Evolutionary conservation across 2,888 invertebrate species (phyloP).

Genomic region (Lasioglossum vierecki): DNA sequence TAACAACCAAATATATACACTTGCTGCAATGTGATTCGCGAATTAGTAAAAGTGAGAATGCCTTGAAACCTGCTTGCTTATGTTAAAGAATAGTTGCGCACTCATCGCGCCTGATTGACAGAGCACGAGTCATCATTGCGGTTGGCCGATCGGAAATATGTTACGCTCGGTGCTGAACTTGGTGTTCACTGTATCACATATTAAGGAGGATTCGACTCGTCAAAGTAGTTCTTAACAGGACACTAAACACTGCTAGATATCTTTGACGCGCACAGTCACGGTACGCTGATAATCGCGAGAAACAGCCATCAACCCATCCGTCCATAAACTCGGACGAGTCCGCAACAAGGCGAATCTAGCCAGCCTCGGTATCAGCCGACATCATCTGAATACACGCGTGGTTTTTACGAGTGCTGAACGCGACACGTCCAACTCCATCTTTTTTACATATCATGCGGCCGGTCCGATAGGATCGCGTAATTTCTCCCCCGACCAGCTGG

Average conservation of each 20-base stretch:
- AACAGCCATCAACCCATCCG: slow-evolving; percentile 30
- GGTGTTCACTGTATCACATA: neutral
- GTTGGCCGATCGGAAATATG: neutral
- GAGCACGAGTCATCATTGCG: neutral
- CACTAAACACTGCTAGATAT: neutral
- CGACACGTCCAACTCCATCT: slow-evolving; percentile 48
- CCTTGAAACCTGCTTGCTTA: neutral
- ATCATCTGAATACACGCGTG: slow-evolving; percentile 49
- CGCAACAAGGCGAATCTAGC: neutral
- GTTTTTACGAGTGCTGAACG: slow-evolving; percentile 40
- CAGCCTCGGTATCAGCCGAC: slow-evolving; percentile 33
- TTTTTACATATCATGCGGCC: slow-evolving; percentile 55
- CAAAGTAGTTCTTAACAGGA: neutral
- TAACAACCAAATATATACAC: neutral
- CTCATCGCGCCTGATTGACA: slow-evolving; percentile 1
- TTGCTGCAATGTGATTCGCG: neutral
- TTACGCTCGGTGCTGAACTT: neutral
- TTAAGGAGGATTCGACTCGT: neutral
- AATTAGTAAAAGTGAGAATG: neutral
- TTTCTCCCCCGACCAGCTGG: slow-evolving; percentile 22
- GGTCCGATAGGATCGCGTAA: slow-evolving; percentile 50
- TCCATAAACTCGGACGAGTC: neutral
- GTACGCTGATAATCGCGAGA: neutral
- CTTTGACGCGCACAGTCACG: neutral
- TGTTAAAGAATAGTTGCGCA: slow-evolving; percentile 1